phyloP scores from a whole-genome alignment of 1,140 invertebrate genomes.

The Drosophila erecta region DNA sequence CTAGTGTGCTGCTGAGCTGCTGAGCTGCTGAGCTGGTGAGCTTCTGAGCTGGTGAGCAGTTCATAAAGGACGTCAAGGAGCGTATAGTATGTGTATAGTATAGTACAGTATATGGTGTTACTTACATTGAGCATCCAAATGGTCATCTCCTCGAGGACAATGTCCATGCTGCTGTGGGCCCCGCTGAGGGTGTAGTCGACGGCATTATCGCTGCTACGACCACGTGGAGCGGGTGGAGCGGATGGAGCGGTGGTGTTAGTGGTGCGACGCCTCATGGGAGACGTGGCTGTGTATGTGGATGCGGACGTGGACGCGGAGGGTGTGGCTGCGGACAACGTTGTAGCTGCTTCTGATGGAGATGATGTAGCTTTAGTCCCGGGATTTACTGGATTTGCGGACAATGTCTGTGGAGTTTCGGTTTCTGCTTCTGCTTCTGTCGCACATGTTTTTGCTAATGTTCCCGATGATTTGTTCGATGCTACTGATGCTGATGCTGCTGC shows the following conservation, averaged over 20 bases:
- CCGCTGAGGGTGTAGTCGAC: slow-evolving; percentile 66
- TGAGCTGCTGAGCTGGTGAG: not conserved
- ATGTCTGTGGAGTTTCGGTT: slow-evolving; percentile 13
- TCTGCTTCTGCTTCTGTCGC: slow-evolving; percentile 5
- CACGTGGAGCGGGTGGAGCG: slow-evolving; percentile 12
- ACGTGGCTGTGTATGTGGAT: not conserved
- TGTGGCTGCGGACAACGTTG: slow-evolving; percentile 17
- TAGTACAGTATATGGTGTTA: slow-evolving; percentile 15
- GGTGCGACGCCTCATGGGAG: slow-evolving; percentile 5
- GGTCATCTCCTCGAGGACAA: slow-evolving; percentile 66
- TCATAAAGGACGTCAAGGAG: not conserved
- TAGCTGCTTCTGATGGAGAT: slow-evolving; percentile 15
- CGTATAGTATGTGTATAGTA: not conserved
- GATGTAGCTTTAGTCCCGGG: slow-evolving; percentile 6
- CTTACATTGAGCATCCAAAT: slow-evolving; percentile 76
- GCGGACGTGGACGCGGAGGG: not conserved
- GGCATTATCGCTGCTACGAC: slow-evolving; percentile 64
- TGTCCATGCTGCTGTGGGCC: slow-evolving; percentile 66
- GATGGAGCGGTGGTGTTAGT: not conserved
- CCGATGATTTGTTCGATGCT: slow-evolving; percentile 12
- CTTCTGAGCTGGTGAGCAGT: not conserved
- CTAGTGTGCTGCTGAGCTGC: not conserved
- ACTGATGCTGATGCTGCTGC: slow-evolving; percentile 5
- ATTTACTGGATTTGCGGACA: slow-evolving; percentile 13
- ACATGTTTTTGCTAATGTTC: slow-evolving; percentile 27